Evolutionary conservation across 2,797 vertebrate genomes (phyloP), one percentile per base, ranked within the genome.

Genomic region (Enteromius paludinosus): DNA sequence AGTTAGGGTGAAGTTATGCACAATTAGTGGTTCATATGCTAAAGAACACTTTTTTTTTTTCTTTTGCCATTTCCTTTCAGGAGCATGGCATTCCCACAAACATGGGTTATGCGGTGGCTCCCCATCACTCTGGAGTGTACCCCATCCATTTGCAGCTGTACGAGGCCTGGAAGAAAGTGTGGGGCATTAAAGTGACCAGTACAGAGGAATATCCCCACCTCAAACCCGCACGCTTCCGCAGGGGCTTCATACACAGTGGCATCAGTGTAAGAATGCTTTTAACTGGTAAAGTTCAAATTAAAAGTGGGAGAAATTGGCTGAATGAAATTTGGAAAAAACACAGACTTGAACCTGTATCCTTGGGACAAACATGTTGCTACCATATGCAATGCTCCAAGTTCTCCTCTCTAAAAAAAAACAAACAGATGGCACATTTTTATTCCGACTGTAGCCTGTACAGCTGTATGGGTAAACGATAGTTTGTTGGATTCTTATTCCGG

Each of bases 171-270:
- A 99, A 99, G 92, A 98, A 96, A 88, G 96, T 99, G 74, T 99
- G 98, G 98, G 94, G 92, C 62, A 98, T 99, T 90, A 97, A 94
- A 72, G 97, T 99, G 92, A 99, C 98, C 5, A 99, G 98, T 94
- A 99, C 98, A 0, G 98, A 99, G 92, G 98, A 99, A 76, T 99
- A 99, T 83, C 98, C 98, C 0, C 98, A 99, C 89, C 95, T 99
- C 86, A 99, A 99, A 93, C 98, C 98, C 0, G 98, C 98, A 23
- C 97, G 98, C 88, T 97, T 97, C 90, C 96, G 98, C 33, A 94
- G 97, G 0, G 98, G 98, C 86, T 99, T 99, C 91, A 93, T 96
- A 91, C 98, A 99, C 93, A 96, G 96, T 0, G 96, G 97, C 90
- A 98, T 99, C 88, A 99, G 98, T 90, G 98, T 99, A 92, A 93